Base-by-base conservation (phyloP, 2,888 invertebrate species). In the Beris morrisii region DNA sequence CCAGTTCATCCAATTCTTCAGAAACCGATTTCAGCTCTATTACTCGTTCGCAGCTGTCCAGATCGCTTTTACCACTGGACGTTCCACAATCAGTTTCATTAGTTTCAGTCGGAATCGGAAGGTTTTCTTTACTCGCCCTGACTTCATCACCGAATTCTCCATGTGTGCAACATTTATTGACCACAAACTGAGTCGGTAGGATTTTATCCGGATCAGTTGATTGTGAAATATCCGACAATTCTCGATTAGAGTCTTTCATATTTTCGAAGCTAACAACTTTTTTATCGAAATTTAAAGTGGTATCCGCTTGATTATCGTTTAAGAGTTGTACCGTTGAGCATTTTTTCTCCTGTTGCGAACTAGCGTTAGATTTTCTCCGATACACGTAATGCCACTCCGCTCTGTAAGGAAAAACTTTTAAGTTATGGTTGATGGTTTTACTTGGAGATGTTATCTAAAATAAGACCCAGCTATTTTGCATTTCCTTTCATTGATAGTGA, bases 121-220 rank as follows among this genome's bases (percentile, higher is more conserved):
- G 65, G 58, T 61, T 65, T 63, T 59, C 44, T 11, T 58, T 63
- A 67, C 66, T 22, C 13, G 63, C 44, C 52, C 72, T 55, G 9
- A 75, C 71, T 64, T 74, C 72, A 7, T 75, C 74, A 57, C 73
- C 79, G 43, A 71, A 30, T 65, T 28, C 57, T 45, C 53, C 65
- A 12, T 86, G 73, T 63, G 87, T 87, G 73, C 89, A 89, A 7
- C 87, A 78, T 73, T 83, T 83, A 77, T 88, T 88, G 15, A 82
- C 79, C 3, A 82, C 83, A 3, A 82, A 71, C 61, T 77, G 80
- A 4, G 77, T 75, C 31, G 44, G 32, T 13, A 38, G 13, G 30
- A 30, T 46, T 13, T 52, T 57, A 13, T 46, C 11, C 32, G 44
- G 12, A 28, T 5, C 50, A 11, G 28, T 48, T 13, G 48, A 6